phyloP scores from a whole-genome alignment of 2,888 invertebrate species.

The Drosophila melanocephala region DNA sequence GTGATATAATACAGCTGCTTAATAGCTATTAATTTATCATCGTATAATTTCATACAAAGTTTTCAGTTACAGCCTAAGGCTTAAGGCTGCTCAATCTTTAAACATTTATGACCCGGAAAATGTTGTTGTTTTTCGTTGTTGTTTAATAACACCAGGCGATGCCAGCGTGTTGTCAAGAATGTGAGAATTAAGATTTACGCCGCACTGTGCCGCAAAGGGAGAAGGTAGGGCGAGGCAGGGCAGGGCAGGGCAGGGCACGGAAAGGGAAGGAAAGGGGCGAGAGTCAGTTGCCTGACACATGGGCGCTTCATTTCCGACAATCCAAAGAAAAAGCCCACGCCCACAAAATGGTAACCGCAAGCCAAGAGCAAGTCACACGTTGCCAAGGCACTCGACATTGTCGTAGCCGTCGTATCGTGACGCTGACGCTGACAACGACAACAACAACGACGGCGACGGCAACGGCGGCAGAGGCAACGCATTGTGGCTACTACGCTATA shows the following conservation, averaged over 20 bases:
- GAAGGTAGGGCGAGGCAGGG: background rate
- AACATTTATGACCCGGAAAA: conserved; percentile 29
- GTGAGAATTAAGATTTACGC: conserved; percentile 77
- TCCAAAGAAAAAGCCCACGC: conserved; percentile 53
- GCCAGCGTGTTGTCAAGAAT: conserved; percentile 67
- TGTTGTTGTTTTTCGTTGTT: conserved; percentile 34
- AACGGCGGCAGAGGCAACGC: conserved; percentile 62
- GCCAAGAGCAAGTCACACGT: conserved; percentile 67
- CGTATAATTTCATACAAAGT: background rate
- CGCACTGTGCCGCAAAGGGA: conserved; percentile 46
- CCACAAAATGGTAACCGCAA: conserved; percentile 58
- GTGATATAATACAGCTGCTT: background rate
- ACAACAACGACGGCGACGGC: conserved; percentile 26
- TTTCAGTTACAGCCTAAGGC: conserved; percentile 19
- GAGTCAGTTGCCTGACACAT: conserved; percentile 61
- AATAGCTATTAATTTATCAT: background rate
- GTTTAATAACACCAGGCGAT: conserved; percentile 58
- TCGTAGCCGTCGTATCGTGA: conserved; percentile 49
- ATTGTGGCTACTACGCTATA: conserved; percentile 61
- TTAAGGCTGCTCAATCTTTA: conserved; percentile 5
- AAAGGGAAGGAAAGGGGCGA: conserved; percentile 18
- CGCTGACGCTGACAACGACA: conserved; percentile 20
- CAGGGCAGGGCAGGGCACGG: conserved; percentile 12
- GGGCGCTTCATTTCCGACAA: conserved; percentile 72
- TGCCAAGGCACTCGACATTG: conserved; percentile 63